Percentiles rank a stretch among this genome's conserved stretches.
Conservation (phyloP, 2,797 vertebrate genomes). For the Ciconia nigra region DNA sequence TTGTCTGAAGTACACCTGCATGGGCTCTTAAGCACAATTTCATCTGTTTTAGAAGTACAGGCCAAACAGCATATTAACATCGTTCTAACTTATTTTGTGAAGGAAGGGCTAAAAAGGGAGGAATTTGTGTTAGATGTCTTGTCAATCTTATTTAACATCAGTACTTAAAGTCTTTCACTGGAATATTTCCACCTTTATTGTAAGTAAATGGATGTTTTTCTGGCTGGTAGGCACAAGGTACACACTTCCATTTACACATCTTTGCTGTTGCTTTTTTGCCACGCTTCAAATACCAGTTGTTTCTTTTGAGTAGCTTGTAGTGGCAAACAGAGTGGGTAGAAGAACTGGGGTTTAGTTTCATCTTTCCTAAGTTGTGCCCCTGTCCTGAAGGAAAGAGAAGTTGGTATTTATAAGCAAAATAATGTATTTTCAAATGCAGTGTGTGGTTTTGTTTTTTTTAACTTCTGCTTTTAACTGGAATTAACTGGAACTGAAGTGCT, state of each 20-base stretch:
- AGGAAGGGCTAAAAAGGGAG: not conserved
- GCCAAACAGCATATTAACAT: not conserved
- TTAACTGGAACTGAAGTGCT: not conserved
- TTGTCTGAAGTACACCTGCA: not conserved
- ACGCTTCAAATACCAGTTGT: not conserved
- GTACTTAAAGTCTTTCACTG: not conserved
- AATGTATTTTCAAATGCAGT: not conserved
- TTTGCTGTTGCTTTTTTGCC: not conserved
- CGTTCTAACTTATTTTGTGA: not conserved
- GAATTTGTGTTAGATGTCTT: not conserved
- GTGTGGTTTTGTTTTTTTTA: not conserved
- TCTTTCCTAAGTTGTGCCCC: not conserved
- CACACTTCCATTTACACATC: not conserved
- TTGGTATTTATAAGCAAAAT: not conserved
- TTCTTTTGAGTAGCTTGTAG: not conserved
- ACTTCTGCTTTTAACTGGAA: not conserved
- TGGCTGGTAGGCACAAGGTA: not conserved
- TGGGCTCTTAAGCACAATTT: not conserved
- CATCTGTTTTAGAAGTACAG: not conserved
- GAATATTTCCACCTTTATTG: not conserved
- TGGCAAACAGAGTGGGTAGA: not conserved
- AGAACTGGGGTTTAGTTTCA: not conserved
- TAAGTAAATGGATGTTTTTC: not conserved
- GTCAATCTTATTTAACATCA: not conserved
- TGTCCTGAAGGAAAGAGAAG: not conserved